phyloP scores from a whole-genome alignment of 2,888 invertebrate genomes.

The Lithophane socia region DNA sequence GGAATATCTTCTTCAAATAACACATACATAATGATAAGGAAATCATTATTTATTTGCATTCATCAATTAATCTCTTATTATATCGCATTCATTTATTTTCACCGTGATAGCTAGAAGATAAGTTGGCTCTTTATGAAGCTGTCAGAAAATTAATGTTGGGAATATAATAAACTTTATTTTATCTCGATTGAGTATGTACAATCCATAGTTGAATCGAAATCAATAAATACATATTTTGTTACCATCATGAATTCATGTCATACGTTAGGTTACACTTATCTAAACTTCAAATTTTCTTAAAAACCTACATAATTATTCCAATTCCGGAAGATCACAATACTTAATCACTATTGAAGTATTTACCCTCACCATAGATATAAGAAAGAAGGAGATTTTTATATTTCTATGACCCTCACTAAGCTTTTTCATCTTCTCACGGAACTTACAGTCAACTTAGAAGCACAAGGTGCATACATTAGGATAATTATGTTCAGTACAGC shows the following conservation, averaged over 20 bases:
- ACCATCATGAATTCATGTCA: neutral
- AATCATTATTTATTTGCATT: conserved; percentile 24
- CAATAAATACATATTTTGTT: neutral
- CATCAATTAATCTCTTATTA: conserved; percentile 27
- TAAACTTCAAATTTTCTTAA: neutral
- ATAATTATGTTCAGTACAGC: too few relatives aligned
- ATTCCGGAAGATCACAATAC: neutral
- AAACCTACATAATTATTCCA: neutral
- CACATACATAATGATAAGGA: conserved; percentile 12
- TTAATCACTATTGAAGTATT: neutral
- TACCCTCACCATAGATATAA: too few relatives aligned
- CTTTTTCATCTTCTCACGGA: neutral
- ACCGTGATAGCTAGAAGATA: neutral
- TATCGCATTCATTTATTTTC: conserved; percentile 19
- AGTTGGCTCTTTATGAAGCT: conserved; percentile 9
- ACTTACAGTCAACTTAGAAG: neutral
- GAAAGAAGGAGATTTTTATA: too few relatives aligned
- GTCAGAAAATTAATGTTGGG: conserved; percentile 10
- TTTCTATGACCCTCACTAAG: neutral
- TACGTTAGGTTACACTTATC: too few relatives aligned
- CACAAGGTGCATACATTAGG: neutral
- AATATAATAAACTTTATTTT: neutral
- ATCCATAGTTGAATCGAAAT: neutral
- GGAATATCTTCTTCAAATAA: conserved; percentile 41
- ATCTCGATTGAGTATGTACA: conserved; percentile 6